Conservation (phyloP, 2,113 vertebrate genomes). For the Oryzias melastigma region DNA sequence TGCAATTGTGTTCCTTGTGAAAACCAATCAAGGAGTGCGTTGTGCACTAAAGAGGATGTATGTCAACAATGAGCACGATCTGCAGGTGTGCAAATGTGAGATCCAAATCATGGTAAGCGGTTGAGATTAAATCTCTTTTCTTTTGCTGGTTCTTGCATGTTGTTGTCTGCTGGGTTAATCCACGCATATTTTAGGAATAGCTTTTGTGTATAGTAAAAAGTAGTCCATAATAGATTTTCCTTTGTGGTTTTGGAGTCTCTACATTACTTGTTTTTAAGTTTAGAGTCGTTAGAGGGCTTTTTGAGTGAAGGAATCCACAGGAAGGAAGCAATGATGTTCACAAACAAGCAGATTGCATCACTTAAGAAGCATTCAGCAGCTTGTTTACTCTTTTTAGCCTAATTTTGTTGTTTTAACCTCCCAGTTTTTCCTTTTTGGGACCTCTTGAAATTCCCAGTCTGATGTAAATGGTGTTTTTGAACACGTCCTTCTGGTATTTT, state of each 20-base stretch:
- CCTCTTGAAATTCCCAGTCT: too few species aligned
- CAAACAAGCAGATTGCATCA: constrained; percentile 17
- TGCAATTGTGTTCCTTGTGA: constrained; percentile 94
- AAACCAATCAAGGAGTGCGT: constrained; percentile 90
- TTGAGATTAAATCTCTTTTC: background rate
- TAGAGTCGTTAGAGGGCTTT: background rate
- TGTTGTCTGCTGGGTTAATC: constrained; percentile 1
- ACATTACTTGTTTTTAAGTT: constrained; percentile 1
- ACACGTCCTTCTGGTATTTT: too few species aligned
- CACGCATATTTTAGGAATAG: too few species aligned
- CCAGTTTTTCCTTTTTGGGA: background rate
- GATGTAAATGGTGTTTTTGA: too few species aligned
- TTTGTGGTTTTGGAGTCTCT: constrained; percentile 15
- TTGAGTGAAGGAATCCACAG: constrained; percentile 10
- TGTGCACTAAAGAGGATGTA: constrained; percentile 99
- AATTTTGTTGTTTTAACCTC: constrained; percentile 13
- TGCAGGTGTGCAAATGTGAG: constrained; percentile 96
- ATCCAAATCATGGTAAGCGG: constrained; percentile 98
- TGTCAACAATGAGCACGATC: constrained; percentile 95
- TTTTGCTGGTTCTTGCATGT: background rate
- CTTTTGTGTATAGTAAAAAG: too few species aligned
- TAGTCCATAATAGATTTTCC: constrained; percentile 3
- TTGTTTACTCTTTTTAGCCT: background rate
- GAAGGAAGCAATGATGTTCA: constrained; percentile 38
- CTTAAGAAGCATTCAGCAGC: constrained; percentile 11